A percentile compares a stretch with the other conserved stretches of the same genome.
These are phyloP conservation scores for Drosophila pseudotalamancana DNA, from an alignment of 2,888 invertebrate genomes.

Conservation along the genomic window DNA sequence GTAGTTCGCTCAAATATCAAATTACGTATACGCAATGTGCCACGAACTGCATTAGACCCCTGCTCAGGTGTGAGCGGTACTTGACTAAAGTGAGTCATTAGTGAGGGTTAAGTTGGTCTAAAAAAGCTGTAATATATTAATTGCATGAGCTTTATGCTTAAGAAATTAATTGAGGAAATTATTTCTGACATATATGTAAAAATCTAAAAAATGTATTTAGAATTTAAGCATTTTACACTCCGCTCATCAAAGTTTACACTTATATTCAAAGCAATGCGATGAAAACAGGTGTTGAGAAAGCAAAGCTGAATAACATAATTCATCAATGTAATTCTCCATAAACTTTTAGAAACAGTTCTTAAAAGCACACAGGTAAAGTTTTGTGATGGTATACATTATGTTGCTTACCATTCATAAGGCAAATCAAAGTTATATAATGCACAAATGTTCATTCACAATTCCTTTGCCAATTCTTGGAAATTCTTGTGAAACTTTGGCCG, in stretches of 20 bases:
- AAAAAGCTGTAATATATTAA: neutral
- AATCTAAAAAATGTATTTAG: too few species aligned
- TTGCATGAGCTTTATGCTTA: too few species aligned
- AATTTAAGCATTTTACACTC: too few species aligned
- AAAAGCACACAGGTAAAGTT: neutral
- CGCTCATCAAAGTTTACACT: too few species aligned
- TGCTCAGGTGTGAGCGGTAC: neutral
- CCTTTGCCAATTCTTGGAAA: neutral
- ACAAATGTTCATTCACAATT: neutral
- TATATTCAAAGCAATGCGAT: neutral
- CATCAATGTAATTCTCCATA: neutral
- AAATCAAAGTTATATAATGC: neutral
- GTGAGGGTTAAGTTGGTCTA: neutral
- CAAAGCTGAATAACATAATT: neutral
- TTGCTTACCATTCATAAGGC: neutral
- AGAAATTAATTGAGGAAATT: too few species aligned
- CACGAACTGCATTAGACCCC: conserved; percentile 2
- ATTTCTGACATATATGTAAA: neutral
- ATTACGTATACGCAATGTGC: conserved; percentile 37
- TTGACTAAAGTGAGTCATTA: conserved; percentile 7
- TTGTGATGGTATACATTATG: neutral
- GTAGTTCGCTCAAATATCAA: conserved; percentile 23
- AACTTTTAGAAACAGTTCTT: neutral
- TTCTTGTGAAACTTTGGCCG: neutral
- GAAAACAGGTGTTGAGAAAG: too few species aligned